Base-by-base conservation (phyloP, 37 sponge, comb jelly and placozoan species). In the Beroe ovata region DNA sequence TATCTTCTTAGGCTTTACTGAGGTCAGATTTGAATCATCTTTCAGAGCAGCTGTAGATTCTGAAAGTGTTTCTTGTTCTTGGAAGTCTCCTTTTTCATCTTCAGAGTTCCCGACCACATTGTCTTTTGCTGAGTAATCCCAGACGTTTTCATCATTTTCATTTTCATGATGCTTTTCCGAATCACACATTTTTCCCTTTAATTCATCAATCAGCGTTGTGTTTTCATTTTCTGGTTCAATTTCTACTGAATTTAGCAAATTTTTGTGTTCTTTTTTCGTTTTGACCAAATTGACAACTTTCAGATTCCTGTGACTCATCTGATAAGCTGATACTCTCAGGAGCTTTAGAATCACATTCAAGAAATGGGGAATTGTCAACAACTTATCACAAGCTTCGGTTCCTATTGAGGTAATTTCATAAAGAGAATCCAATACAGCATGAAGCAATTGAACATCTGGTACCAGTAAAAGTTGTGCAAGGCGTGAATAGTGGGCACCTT, bases 391-490 rank as follows among this genome's bases (percentile, higher is more conserved):
- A 1, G 69, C 36, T 11, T 32, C 32, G 4, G 2, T 33, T 26
- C 35, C 84, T 2, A 77, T 40, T 3, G 36, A n/a, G 1, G 84
- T 77, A 3, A 77, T 3, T n/a, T 30, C 18, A 20, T 77, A 77
- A 42, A 77, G 26, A 1, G 84, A 26, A 11, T 77, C 47, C 19
- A 77, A 54, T 2, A 26, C 28, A 4, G 54, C 3, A 26, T 77
- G 84, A 4, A 77, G 54, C 28, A 42, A 23, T 4, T n/a, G 42
- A 39, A 77, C 84, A 77, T 77, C 84, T 42, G 84, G 84, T 1
- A 77, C 84, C 35, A 77, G 54, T 18, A 77, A 26, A 38, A 77
- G 84, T 39, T 42, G 84, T 14, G 26, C 16, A 29, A 77, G 6
- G 1, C 20, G 84, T 6, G 26, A 36, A 25, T 77, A 77, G 8